These are phyloP conservation scores for Rhopalosiphum padi DNA, from an alignment of 1,140 invertebrate genomes.

Conservation along the genomic window DNA sequence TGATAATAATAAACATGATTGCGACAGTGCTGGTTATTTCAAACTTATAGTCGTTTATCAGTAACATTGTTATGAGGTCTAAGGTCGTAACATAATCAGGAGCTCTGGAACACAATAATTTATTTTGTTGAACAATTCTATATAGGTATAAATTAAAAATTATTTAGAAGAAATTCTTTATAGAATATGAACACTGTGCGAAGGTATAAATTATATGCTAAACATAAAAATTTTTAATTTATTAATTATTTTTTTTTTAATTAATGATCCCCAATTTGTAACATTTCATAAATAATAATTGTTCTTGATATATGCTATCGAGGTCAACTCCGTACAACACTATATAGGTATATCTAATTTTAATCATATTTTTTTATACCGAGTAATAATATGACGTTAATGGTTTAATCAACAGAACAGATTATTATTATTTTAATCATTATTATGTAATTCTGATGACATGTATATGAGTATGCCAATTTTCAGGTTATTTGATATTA, in stretches of 20 bases:
- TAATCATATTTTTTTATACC: neutral
- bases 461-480: neutral
- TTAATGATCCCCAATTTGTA: neutral
- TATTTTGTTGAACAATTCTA: neutral
- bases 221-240: neutral
- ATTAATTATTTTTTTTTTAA: neutral
- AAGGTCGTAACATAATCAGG: slow-evolving; percentile 56
- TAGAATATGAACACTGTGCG: neutral
- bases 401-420: neutral
- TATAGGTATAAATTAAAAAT: neutral
- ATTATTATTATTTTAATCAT: neutral
- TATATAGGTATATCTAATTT: neutral
- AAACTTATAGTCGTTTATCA: slow-evolving; percentile 48
- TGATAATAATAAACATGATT: slow-evolving; percentile 61
- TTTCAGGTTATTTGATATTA: neutral
- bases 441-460: neutral
- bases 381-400: slow-evolving; percentile 9
- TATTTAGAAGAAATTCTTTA: neutral
- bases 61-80: slow-evolving; percentile 48
- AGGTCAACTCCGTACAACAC: neutral
- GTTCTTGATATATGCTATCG: neutral
- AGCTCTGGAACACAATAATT: slow-evolving; percentile 45
- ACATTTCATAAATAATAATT: neutral
- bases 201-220: neutral
- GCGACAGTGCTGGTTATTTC: slow-evolving; percentile 51